Base-by-base conservation (phyloP, 2,113 vertebrate species). In the Nothobranchius furzeri region DNA sequence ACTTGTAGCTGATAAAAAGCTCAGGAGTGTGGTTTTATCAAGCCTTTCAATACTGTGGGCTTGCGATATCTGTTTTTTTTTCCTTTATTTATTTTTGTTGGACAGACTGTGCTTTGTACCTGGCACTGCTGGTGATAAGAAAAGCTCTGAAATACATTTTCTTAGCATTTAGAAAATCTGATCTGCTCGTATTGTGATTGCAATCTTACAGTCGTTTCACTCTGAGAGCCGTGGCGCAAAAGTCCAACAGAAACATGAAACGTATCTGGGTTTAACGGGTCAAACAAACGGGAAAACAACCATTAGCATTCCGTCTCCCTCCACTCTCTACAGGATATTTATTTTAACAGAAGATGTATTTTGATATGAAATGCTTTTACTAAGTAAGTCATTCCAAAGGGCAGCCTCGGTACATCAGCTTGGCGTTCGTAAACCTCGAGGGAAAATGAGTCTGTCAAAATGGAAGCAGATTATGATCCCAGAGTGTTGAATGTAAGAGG, bases 331-430 rank as follows among this genome's bases (percentile, higher is more conserved):
- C 14, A 0, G 57, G 35, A 66, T 30, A 40, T 13, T 9, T 65
- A 53, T 70, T 70, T 68, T 49, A 73, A 59, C 55, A 25, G 14
- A 30, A 30, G 36, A 52, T 63, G 50, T 57, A 68, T 70, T 76
- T 76, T 73, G 51, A 76, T 83, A 25, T 73, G 60, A 70, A 86
- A 66, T 76, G 57, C 76, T 63, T 52, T 81, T 71, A 74, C 68
- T 37, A 45, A 70, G 48, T 56, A 57, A 81, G 60, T 60, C 63
- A 60, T 78, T 83, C 43, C 68, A 68, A 68, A 75, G 72, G 72
- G 50, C 70, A 79, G 70, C 64, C 56, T 55, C 56, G 24, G 63
- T 49, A 60, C 73, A 69, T 80, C 36, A 43, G 13, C 79, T 30
- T 62, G 54, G 64, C 61, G 64, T 4, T 30, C 40, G 69, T 49